Base-by-base conservation (phyloP, 2,888 invertebrate genomes). In the Bellardia bayeri region DNA sequence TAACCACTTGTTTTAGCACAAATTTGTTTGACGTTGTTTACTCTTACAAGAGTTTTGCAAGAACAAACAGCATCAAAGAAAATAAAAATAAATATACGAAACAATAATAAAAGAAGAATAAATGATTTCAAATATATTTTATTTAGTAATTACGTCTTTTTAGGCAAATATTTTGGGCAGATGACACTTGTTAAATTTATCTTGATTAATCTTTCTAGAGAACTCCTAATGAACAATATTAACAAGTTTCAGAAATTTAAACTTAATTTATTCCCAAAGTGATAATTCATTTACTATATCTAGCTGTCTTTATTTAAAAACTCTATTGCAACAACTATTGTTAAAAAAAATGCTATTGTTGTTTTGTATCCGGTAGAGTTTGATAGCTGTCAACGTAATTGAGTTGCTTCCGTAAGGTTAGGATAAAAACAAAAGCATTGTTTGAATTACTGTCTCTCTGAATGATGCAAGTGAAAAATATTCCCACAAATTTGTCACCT, bases 401-500 rank as follows among this genome's bases (percentile, higher is more conserved):
- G 79, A 69, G 61, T 79, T 69, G 69, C 79, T 79, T 79, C 79
- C 79, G 58, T 79, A 79, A 16, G 79, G 58, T 61, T 61, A 51
- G 4, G 2, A 2, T 7, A 3, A 64, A n/a, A 40, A 76, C 51
- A 51, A 37, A 8, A 49, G 45, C 49, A 51, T 61, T 54, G 16
- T 64, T n/a, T 13, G 16, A 14, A 58, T 58, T 61, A 16, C 4
- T 7, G 9, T 0, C 8, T 14, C 14, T 51, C 64, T n/a, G 30
- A 51, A 54, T 78, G 78, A 79, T 58, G 69, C 79, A 79, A 79
- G 79, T 79, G 79, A 40, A 64, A 16, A n/a, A 68, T 61, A 79
- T 79, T 79, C 68, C 69, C 79, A 79, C 79, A 79, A 69, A 69
- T 69, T 45, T 79, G 79, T 79, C 79, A 79, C 79, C 69, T 69